Evolutionary conservation across 2,113 vertebrate genomes (phyloP).

Genomic region (Psittacara wagleri): DNA sequence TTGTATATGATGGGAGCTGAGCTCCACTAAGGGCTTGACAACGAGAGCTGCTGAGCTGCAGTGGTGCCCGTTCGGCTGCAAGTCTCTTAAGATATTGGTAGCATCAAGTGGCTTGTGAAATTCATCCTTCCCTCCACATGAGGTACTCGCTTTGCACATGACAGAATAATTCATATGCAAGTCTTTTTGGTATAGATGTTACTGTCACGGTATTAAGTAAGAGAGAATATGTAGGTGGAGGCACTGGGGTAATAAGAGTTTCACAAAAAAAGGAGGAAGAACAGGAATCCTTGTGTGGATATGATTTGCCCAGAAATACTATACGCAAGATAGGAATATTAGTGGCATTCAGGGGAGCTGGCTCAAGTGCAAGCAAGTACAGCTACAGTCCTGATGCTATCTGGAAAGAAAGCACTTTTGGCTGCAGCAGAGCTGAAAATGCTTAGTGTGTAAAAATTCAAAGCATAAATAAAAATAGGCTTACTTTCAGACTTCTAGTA

Average conservation of each 20-base stretch:
- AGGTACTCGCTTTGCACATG: background rate
- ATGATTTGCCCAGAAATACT: background rate
- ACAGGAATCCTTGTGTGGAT: background rate
- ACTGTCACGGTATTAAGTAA: background rate
- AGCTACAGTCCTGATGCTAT: background rate
- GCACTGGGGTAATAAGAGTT: background rate
- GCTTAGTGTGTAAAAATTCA: conserved; percentile 20
- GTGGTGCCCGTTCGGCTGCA: background rate
- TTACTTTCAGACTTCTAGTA: conserved; percentile 53
- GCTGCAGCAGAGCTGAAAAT: conserved; percentile 13
- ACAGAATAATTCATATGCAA: background rate
- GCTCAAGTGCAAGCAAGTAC: background rate
- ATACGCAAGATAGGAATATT: background rate
- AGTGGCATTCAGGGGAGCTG: conserved; percentile 30
- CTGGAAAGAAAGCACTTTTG: background rate
- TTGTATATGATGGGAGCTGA: background rate
- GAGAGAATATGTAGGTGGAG: background rate
- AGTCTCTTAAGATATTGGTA: background rate
- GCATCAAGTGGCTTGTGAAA: conserved; percentile 12
- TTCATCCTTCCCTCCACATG: background rate
- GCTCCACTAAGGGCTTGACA: background rate
- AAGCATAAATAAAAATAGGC: conserved; percentile 54
- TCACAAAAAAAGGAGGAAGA: background rate
- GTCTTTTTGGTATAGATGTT: background rate
- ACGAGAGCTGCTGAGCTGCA: background rate